Evolutionary conservation across 1,140 invertebrate species (phyloP), one percentile per base, ranked within the genome.

Genomic region (Drosophila obscura): DNA sequence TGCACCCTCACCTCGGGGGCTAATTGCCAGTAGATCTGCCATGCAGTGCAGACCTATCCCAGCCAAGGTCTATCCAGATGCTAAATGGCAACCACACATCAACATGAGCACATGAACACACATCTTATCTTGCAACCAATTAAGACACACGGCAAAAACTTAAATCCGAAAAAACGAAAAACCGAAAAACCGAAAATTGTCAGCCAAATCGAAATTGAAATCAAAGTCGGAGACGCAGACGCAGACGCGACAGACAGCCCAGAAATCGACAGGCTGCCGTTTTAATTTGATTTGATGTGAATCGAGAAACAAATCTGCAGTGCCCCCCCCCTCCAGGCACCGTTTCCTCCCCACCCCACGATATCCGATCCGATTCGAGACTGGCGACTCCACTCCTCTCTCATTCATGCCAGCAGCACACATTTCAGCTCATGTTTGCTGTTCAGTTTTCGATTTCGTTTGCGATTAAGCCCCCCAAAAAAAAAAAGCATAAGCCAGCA

Each of bases 111-210:
- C 51, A 53, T 19, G 66, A 71, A 73, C 69, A 77, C 82, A 85
- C 78, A 88, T 87, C 83, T 87, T 87, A 87, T 87, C 83, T 49
- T 72, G 58, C 65, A 76, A 83, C 79, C 83, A 87, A 87, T 87
- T 87, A 87, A 87, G 83, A 87, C 83, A 77, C 51, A 67, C 35
- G 3, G 11, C 43, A 76, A 80, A 84, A 83, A 82, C 79, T 66
- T 53, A 73, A 66, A 46, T 63, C 41, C 9, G 9, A 35, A 31
- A n/a, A n/a, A 31, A 31, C 28, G 9, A 58, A 57, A 62, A 53
- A 68, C 77, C 63, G 73, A 80, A 75, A 75, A 48, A 73, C 19
- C 61, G 75, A 74, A 77, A 85, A 82, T 63, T 82, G 69, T 68
- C 77, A 82, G 65, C 65, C 65, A 75, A 84, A 83, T 85, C 81